phyloP scores from a whole-genome alignment of 2,797 vertebrate species.

The Pangasius sanitwongsei region DNA sequence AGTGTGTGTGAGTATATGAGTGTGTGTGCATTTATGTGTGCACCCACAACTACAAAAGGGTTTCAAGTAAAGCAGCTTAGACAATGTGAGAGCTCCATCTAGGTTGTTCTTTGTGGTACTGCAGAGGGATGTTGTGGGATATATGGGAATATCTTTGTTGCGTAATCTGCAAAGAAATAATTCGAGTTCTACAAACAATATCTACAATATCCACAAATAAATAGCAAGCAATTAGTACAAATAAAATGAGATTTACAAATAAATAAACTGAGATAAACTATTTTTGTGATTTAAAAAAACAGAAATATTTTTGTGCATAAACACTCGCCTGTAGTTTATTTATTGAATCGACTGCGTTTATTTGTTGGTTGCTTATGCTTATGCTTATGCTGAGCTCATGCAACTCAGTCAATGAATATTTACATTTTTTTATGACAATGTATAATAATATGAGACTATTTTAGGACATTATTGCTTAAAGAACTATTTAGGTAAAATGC shows the following conservation, averaged over 20 bases:
- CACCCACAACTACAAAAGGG: slow-evolving; percentile 67
- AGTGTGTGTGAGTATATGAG: slow-evolving; percentile 18
- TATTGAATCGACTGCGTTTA: neutral
- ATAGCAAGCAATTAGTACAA: neutral
- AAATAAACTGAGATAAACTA: neutral
- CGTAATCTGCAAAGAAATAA: neutral
- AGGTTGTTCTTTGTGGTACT: slow-evolving; percentile 79
- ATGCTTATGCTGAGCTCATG: no score
- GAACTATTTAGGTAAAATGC: neutral
- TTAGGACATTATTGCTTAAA: neutral
- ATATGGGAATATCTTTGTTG: neutral
- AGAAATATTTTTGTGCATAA: neutral
- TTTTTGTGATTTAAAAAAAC: neutral
- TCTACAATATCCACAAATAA: neutral
- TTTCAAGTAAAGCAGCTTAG: slow-evolving; percentile 71
- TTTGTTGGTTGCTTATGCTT: neutral
- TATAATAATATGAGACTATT: neutral
- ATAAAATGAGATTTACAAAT: neutral
- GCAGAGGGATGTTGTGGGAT: slow-evolving; percentile 65
- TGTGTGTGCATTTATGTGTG: slow-evolving; percentile 5
- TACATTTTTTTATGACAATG: neutral
- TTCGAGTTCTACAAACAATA: no score
- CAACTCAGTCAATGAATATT: neutral
- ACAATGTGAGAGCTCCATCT: slow-evolving; percentile 86
- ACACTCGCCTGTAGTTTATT: neutral